Evolutionary conservation across 2,113 vertebrate genomes (phyloP).

Genomic region (Gambusia holbrooki): DNA sequence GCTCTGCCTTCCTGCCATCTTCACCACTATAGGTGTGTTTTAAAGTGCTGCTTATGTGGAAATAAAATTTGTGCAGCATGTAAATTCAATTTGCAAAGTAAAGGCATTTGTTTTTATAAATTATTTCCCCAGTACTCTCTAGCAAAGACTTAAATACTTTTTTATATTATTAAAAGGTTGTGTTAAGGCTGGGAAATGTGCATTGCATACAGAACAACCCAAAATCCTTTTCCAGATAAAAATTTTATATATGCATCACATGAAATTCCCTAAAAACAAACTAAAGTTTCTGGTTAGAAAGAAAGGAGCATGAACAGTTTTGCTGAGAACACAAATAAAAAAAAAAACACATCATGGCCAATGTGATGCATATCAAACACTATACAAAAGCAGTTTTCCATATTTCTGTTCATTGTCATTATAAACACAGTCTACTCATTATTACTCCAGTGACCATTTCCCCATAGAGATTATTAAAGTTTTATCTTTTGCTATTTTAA

Average conservation of each 20-base stretch:
- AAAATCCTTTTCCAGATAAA: neutral
- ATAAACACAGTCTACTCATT: constrained; percentile 8
- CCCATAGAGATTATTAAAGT: constrained; percentile 53
- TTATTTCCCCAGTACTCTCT: no score
- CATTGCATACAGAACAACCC: no score
- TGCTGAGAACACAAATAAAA: neutral
- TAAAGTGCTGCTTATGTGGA: neutral
- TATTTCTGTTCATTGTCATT: neutral
- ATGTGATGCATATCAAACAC: neutral
- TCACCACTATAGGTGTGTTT: constrained; percentile 32
- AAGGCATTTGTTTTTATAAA: neutral
- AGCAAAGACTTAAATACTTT: no score
- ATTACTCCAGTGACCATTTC: constrained; percentile 44
- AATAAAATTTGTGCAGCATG: neutral
- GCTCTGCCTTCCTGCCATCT: constrained; percentile 36
- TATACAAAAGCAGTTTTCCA: neutral
- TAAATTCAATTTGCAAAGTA: neutral
- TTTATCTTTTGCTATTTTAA: constrained; percentile 59
- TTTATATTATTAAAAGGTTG: no score
- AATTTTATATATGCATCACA: neutral
- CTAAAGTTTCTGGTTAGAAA: neutral
- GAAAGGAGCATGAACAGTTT: neutral
- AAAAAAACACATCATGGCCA: neutral
- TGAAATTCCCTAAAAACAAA: no score
- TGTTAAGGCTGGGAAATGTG: no score